Evolutionary conservation across 2,797 vertebrate species (phyloP), one percentile per base, ranked within the genome.

Genomic region (Oreonectes daqikongensis): DNA sequence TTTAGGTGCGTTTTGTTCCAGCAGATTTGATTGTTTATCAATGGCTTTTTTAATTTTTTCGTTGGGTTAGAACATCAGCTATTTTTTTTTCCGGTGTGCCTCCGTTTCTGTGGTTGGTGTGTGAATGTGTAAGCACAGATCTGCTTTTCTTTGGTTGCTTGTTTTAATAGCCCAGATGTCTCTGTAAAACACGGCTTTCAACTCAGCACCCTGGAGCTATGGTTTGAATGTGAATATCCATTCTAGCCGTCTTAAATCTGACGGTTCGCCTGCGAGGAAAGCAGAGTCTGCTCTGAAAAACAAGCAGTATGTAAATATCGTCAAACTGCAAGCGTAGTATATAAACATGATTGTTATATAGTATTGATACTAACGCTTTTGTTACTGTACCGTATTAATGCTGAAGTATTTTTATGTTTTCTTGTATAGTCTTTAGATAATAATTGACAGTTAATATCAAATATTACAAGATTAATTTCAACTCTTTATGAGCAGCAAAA

Each of bases 81-180:
- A 15, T 6, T 20, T 2, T 50, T 50, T 50, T 20, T 18, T 20
- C n/a, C 9, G 44, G 15, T 46, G 48, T 50, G 20, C 20, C 50
- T 53, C 1, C 4, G 4, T 28, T 28, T 14, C 12, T 57, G 52
- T 22, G 50, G 20, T 53, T 14, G 26, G 38, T 30, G 6, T 72
- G 69, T 4, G 17, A 44, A 46, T 1, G 28, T 52, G 71, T 73
- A 26, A 14, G 28, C 5, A 30, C 15, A 44, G 57, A 15, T 50
- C 57, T 38, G 70, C 44, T 72, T 26, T n/a, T 30, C 30, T 64
- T 24, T 53, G 11, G 5, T 10, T 22, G 10, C 52, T 53, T 53
- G 52, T 53, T 53, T 53, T 53, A 53, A 22, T 9, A 53, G 52
- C 22, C 20, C 52, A 53, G 52, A 73, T 64, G 71, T 35, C 46